Evolutionary conservation across 1,140 invertebrate species (phyloP).

Genomic region (Drosophila nigromelanica): DNA sequence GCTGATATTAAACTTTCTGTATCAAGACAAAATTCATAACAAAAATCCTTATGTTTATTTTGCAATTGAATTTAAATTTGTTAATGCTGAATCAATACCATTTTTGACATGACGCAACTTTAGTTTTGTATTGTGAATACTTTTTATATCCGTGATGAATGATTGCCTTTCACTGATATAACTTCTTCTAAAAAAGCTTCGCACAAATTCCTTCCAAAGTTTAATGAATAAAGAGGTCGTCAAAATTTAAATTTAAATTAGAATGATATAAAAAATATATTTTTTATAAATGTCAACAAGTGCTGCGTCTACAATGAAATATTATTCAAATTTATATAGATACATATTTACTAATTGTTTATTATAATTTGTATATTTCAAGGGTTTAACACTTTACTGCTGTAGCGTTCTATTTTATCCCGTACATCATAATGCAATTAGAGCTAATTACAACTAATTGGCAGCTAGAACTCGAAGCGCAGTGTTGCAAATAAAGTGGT

Average conservation of each 20-base stretch:
- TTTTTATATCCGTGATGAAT: background rate
- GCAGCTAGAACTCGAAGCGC: slow-evolving; percentile 28
- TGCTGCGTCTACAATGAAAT: background rate
- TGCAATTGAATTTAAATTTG: too few relatives aligned
- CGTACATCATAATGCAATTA: slow-evolving; percentile 57
- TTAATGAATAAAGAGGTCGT: too few relatives aligned
- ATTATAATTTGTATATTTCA: background rate
- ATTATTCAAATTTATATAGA: background rate
- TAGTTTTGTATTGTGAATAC: background rate
- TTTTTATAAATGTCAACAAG: background rate
- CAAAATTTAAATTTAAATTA: too few relatives aligned
- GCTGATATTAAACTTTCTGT: background rate
- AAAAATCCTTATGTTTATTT: too few relatives aligned
- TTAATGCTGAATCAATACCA: too few relatives aligned
- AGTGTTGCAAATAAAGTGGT: slow-evolving; percentile 15
- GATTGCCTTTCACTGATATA: background rate
- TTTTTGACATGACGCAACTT: too few relatives aligned
- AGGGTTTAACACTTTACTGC: background rate
- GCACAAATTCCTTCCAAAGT: background rate
- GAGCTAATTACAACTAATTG: slow-evolving; percentile 57
- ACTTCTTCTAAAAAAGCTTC: too few relatives aligned
- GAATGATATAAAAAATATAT: too few relatives aligned
- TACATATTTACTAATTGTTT: background rate
- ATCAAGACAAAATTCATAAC: background rate
- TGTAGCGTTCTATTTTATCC: slow-evolving; percentile 12